phyloP scores from a whole-genome alignment of 2,797 vertebrate genomes.

The Sebastes minor region DNA sequence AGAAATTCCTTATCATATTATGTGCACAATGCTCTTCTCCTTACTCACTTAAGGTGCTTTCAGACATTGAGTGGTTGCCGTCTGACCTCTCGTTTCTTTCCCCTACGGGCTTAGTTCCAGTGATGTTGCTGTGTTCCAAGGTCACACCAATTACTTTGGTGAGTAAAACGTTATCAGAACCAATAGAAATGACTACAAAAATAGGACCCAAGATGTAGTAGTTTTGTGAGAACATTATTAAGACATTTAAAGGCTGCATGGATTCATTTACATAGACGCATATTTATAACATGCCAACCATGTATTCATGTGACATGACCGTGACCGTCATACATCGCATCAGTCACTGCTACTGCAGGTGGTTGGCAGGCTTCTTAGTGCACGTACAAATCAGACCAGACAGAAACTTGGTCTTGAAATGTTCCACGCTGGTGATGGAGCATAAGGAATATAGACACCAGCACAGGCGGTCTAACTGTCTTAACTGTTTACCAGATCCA shows the following conservation, averaged over 20 bases:
- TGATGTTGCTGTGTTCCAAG: background rate
- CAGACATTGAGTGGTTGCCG: background rate
- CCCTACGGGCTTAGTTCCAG: background rate
- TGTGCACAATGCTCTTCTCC: background rate
- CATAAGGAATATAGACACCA: conserved; percentile 26
- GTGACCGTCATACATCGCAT: conserved; percentile 5
- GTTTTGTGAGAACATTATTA: background rate
- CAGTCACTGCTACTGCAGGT: conserved; percentile 54
- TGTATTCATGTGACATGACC: conserved; percentile 6
- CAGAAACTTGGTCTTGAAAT: conserved; percentile 33
- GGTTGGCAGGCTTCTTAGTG: conserved; percentile 24
- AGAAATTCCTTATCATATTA: background rate
- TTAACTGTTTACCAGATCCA: conserved; percentile 17
- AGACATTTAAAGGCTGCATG: background rate
- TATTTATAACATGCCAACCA: background rate
- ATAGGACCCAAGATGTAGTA: background rate
- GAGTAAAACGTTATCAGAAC: background rate
- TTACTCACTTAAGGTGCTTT: background rate
- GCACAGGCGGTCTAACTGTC: conserved; percentile 24
- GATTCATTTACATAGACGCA: background rate
- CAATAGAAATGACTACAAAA: background rate
- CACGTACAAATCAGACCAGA: conserved; percentile 16
- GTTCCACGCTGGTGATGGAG: conserved; percentile 16
- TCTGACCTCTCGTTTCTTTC: background rate
- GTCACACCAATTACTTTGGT: background rate